Base-by-base conservation (phyloP, 2,888 invertebrate genomes). In the Chrysodeixis includens region DNA sequence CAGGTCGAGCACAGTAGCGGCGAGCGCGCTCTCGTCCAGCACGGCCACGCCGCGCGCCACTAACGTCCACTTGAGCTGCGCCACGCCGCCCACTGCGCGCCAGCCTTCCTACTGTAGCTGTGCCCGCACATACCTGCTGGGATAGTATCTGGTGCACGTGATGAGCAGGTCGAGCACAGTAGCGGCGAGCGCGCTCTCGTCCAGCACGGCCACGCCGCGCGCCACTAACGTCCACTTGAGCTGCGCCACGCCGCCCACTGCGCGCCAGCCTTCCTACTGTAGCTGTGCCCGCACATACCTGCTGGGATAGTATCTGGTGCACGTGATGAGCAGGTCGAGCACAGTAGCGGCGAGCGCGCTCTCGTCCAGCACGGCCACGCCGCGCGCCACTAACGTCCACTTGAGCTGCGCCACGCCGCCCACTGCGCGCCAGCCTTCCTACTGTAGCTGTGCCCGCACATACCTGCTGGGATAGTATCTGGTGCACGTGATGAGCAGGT, bases 271-370 rank as follows among this genome's bases (percentile, higher is more conserved):
- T 8, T 35, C 35, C 35, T 55, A 3, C 35, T 35, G 35, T 10
- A 35, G 35, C 18, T 26, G 46, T 10, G 40, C 55, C 0, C 10
- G 58, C 66, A 56, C 57, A 1, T 10, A 97, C 97, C 98, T 97
- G 92, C 99, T 99, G 0, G 99, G 99, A 91, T 97, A 99, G 92
- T 98, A 99, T 88, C 98, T 97, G 71, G 98, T 97, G 96, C 99
- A 98, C 85, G 97, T 97, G 71, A 99, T 98, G 35, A 99, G 96
- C 88, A 99, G 97, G 88, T 99, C 98, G 20, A 99, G 95, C 74
- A 99, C 97, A 59, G 98, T 96, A n/a, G 98, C 97, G 5, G 99
- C 98, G 62, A 99, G 93, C 86, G 99, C 98, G 74, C 98, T 98
- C 94, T 99, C 99, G 90, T 99, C 99, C 88, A 99, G 96, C 30